Conservation (phyloP, 2,113 vertebrate genomes). For the Paedocypris sp. region DNA sequence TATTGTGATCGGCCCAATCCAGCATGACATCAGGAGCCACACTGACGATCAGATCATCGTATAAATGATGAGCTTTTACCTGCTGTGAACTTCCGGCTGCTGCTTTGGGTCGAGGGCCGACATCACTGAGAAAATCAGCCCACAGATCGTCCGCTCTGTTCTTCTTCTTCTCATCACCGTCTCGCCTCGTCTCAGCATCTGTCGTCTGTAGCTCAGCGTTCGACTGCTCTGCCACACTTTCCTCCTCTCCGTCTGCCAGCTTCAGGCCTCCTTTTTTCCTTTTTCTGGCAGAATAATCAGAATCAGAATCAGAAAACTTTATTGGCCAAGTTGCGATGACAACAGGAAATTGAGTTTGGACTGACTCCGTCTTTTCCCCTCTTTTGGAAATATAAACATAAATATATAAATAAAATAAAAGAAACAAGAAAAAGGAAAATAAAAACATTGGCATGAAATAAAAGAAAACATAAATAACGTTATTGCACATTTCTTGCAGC, state of each 20-base stretch:
- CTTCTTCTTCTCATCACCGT: slow-evolving; percentile 48
- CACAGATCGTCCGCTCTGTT: slow-evolving; percentile 89
- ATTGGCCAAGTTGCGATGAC: too few species aligned
- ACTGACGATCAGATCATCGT: too few species aligned
- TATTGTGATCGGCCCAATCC: too few species aligned
- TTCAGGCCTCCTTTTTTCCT: slow-evolving; percentile 67
- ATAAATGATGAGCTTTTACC: slow-evolving; percentile 14
- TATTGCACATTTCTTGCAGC: too few species aligned
- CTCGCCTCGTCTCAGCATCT: slow-evolving; percentile 19
- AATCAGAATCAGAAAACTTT: background rate
- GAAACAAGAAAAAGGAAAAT: too few species aligned
- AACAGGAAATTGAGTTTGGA: too few species aligned
- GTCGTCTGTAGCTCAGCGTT: slow-evolving; percentile 31
- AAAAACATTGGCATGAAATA: background rate
- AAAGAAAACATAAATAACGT: too few species aligned
- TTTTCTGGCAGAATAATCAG: slow-evolving; percentile 54
- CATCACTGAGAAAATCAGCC: slow-evolving; percentile 90
- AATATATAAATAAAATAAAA: too few species aligned
- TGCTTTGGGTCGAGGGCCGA: slow-evolving; percentile 69
- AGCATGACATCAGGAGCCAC: too few species aligned
- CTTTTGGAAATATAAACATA: too few species aligned
- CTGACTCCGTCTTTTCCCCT: too few species aligned
- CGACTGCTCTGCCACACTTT: slow-evolving; percentile 30
- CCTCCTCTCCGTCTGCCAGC: slow-evolving; percentile 47
- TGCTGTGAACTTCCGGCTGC: background rate